These are phyloP conservation scores for Malaclemys terrapin DNA, from an alignment of 2,113 vertebrate genomes.

Conservation along the genomic window DNA sequence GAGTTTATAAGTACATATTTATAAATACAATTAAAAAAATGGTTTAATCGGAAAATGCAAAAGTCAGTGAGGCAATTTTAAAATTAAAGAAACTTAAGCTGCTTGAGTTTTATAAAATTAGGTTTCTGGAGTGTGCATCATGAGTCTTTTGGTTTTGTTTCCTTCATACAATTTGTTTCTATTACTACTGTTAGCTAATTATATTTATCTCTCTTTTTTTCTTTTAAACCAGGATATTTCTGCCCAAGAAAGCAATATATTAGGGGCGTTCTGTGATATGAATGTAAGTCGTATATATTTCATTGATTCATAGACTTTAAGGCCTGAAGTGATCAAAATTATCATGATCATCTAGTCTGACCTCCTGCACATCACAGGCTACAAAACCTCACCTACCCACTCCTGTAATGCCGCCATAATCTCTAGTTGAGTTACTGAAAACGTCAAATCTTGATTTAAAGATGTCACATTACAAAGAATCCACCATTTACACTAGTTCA, in stretches of 20 bases:
- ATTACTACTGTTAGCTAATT: background rate
- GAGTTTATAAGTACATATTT: background rate
- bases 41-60: background rate
- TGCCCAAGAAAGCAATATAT: constrained; percentile 98
- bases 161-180: background rate
- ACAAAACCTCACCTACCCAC: background rate
- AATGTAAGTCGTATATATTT: constrained; percentile 90
- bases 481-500: background rate
- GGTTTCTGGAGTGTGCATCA: background rate
- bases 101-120: background rate
- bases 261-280: constrained; percentile 99
- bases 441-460: background rate
- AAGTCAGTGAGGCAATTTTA: background rate
- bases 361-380: background rate
- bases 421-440: background rate
- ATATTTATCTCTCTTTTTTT: background rate
- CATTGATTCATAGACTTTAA: background rate
- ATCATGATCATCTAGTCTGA: background rate
- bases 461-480: background rate
- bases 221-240: constrained; percentile 92
- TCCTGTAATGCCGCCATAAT: background rate
- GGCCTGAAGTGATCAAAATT: background rate
- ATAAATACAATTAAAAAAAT: background rate
- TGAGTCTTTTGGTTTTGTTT: fast-evolving
- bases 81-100: background rate